phyloP scores from a whole-genome alignment of 2,797 vertebrate species.

The Cossypha polioptera region DNA sequence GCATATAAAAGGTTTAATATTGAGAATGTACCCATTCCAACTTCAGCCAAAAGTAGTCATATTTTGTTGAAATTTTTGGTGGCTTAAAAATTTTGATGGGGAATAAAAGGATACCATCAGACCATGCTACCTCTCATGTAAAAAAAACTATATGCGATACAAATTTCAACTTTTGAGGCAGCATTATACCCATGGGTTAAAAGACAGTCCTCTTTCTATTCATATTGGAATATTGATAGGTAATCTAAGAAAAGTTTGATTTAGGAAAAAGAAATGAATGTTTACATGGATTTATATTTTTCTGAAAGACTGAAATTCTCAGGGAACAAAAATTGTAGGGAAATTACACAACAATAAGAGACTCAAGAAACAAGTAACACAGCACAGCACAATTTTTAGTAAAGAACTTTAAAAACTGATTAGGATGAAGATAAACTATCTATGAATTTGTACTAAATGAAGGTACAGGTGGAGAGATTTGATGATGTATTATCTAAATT shows the following conservation, averaged over 20 bases:
- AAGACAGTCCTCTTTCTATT: not conserved
- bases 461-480: not conserved
- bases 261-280: not conserved
- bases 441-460: not conserved
- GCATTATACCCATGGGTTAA: not conserved
- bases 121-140: fast-evolving
- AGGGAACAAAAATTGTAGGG: not conserved
- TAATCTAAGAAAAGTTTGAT: not conserved
- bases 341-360: not conserved
- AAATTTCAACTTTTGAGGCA: not conserved
- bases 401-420: not conserved
- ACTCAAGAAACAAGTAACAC: not conserved
- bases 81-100: not conserved
- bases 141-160: not conserved
- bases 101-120: not conserved
- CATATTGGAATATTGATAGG: not conserved
- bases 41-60: not conserved
- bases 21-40: not conserved
- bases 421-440: not conserved
- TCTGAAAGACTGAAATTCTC: not conserved
- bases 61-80: not conserved
- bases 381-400: not conserved
- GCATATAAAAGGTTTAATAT: not conserved
- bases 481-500: not conserved
- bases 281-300: not conserved